These are phyloP conservation scores for Elephas maximus DNA, from an alignment of 2,113 vertebrate genomes.

Conservation along the genomic window DNA sequence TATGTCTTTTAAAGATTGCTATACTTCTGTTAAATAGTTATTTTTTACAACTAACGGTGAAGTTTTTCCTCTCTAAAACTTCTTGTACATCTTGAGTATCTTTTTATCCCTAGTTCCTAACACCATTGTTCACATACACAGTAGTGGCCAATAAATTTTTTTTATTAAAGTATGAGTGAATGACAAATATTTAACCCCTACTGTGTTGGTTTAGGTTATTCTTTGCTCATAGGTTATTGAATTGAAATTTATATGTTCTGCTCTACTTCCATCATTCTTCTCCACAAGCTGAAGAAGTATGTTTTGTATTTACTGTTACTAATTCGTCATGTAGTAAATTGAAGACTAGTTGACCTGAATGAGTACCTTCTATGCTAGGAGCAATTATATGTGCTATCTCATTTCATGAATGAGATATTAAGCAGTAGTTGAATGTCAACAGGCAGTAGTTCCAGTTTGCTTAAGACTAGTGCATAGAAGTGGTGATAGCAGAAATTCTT, in stretches of 20 bases:
- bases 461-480: neutral
- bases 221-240: conserved; percentile 23
- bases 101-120: conserved; percentile 12
- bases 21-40: neutral
- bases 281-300: neutral
- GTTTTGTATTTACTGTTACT: conserved; percentile 24
- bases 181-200: neutral
- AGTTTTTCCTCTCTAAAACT: neutral
- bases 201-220: conserved; percentile 17
- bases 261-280: neutral
- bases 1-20: conserved; percentile 46
- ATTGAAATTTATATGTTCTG: neutral
- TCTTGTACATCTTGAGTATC: neutral
- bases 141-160: conserved; percentile 35
- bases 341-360: conserved; percentile 21
- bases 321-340: neutral
- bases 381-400: neutral
- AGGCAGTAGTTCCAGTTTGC: neutral
- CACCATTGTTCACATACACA: conserved; percentile 27
- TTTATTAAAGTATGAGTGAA: neutral
- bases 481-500: too few relatives aligned
- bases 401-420: neutral
- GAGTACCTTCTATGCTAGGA: neutral
- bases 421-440: neutral
- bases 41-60: neutral